phyloP scores from a whole-genome alignment of 2,888 invertebrate species.

The Pollenia angustigena region DNA sequence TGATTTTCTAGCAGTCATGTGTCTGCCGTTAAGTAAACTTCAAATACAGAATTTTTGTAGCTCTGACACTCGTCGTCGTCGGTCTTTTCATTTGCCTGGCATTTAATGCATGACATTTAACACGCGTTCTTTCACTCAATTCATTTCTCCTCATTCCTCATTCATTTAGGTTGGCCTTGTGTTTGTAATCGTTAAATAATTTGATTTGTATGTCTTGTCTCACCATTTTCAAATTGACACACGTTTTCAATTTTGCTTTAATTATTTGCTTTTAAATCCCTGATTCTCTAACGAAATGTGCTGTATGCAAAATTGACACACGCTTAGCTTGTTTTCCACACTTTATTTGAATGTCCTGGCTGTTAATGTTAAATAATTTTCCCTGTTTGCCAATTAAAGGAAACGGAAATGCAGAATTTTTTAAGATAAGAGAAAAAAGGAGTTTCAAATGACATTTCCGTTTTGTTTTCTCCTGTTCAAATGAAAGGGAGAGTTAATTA shows the following conservation, averaged over 20 bases:
- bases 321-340: conserved; percentile 28
- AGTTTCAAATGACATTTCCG: conserved; percentile 45
- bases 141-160: conserved; percentile 38
- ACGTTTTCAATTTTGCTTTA: conserved; percentile 69
- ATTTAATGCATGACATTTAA: conserved; percentile 68
- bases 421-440: not conserved
- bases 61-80: conserved; percentile 12
- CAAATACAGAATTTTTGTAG: conserved; percentile 56
- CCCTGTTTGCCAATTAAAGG: conserved; percentile 8
- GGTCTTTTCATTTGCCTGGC: conserved; percentile 38
- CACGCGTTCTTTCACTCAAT: conserved; percentile 52
- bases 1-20: conserved; percentile 43
- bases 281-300: conserved; percentile 9
- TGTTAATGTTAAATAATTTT: not conserved
- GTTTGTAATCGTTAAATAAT: conserved; percentile 73
- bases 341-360: conserved; percentile 5
- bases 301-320: conserved; percentile 57
- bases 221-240: conserved; percentile 53
- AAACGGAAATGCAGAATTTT: conserved; percentile 26
- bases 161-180: not conserved
- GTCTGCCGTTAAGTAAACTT: conserved; percentile 58
- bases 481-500: not conserved
- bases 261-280: conserved; percentile 59
- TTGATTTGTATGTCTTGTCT: conserved; percentile 68
- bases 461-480: not conserved